Percentiles rank a stretch among this genome's conserved stretches.
These are phyloP conservation scores for Ceyx melanurus DNA, from an alignment of 2,113 vertebrate genomes.

Conservation along the genomic window DNA sequence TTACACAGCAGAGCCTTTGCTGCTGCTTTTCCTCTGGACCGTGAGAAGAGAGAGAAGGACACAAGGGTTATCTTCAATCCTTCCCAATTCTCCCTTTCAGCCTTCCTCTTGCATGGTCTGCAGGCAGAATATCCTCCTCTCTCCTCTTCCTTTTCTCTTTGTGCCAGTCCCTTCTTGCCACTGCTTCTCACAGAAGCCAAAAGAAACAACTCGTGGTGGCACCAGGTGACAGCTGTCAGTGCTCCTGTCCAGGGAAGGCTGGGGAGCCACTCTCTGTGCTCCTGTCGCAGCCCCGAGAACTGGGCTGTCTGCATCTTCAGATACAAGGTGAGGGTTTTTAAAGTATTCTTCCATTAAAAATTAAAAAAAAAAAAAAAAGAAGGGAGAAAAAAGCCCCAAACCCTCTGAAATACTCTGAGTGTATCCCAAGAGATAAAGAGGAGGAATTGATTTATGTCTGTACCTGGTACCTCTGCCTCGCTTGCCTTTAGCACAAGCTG, in stretches of 20 bases:
- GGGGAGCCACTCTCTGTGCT: neutral
- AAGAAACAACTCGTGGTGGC: neutral
- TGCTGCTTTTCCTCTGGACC: neutral
- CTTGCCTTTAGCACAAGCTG: neutral
- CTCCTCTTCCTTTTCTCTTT: neutral
- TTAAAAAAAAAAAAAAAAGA: no score
- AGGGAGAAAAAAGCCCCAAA: no score
- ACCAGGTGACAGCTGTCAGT: neutral
- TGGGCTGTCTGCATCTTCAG: no score
- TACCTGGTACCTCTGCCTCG: fast-evolving
- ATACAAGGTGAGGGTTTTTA: neutral
- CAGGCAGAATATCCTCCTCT: neutral
- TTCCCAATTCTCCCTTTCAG: neutral
- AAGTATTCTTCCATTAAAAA: neutral
- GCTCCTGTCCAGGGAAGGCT: neutral
- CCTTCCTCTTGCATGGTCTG: neutral
- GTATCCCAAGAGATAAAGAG: neutral
- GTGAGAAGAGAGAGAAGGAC: neutral
- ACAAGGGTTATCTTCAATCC: neutral
- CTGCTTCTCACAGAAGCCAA: neutral
- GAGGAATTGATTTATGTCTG: neutral
- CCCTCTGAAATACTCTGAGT: neutral
- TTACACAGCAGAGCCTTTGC: fast-evolving
- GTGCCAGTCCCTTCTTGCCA: fast-evolving
- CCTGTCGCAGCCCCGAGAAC: neutral